Evolutionary conservation across 2,888 invertebrate species (phyloP), one percentile per base, ranked within the genome.

Genomic region (Leuctra nigra): DNA sequence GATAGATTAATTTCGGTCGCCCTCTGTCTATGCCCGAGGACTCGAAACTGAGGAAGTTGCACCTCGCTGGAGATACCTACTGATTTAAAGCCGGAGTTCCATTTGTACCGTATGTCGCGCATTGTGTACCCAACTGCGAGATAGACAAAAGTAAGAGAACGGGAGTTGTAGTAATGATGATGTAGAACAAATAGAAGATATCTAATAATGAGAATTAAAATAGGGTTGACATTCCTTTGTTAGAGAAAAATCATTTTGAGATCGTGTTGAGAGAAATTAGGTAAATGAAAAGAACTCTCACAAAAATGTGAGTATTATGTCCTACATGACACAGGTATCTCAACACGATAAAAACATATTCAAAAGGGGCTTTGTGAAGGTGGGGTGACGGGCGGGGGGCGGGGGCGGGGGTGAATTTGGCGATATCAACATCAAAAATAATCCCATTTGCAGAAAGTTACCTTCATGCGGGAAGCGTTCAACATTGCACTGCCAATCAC

Each of bases 31-130:
- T 94, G 92, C 75, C 94, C 94, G 78, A 94, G 86, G 75, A 94
- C 92, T 77, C 91, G 87, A 83, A 95, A 95, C 81, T 95, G 94
- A 71, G 95, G 94, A 75, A 95, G 86, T 82, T 92, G 89, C 79
- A 94, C 91, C 78, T 92, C 91, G 77, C 84, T 87, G 84, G 90
- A 89, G 82, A 94, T 91, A 77, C 91, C 91, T 78, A 95, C 92
- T 79, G 93, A 91, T 77, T 85, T 84, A 76, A 83, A 82, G 74
- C 91, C 92, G 80, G 89, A 85, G 81, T 87, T 87, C 94, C 94
- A 95, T 82, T 87, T 88, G 84, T 94, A 94, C 77, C 90, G 87
- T 82, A 93, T 92, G 85, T 92, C 92, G 83, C 87, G 87, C 91
- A 91, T 92, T 82, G 92, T 92, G 87, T 92, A 92, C 84, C 92